Percentiles rank a stretch among this genome's conserved stretches.
Evolutionary conservation across 2,797 vertebrate genomes (phyloP).

Genomic region (Adrianichthys oophorus): DNA sequence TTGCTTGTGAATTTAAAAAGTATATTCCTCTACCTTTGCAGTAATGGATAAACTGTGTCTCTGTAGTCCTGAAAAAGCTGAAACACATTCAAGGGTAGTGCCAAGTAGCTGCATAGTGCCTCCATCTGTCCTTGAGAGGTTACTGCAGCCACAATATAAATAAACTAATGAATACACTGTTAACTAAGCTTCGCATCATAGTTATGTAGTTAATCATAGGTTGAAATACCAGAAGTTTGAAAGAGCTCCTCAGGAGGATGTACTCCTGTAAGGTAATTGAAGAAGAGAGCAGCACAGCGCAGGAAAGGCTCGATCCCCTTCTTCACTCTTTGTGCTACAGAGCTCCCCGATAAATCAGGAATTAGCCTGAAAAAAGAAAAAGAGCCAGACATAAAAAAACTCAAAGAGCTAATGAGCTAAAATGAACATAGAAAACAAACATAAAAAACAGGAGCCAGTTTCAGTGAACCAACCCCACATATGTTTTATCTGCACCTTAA

Average conservation of each 20-base stretch:
- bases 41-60: constrained; percentile 82
- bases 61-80: constrained; percentile 92
- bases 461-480: no score
- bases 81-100: constrained; percentile 91
- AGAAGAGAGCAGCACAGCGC: constrained; percentile 91
- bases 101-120: constrained; percentile 91
- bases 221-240: constrained; percentile 64
- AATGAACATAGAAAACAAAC: no score
- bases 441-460: no score
- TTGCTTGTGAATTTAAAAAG: not conserved
- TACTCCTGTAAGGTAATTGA: constrained; percentile 92
- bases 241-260: constrained; percentile 89
- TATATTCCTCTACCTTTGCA: constrained; percentile 82
- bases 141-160: constrained; percentile 71
- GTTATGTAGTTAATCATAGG: not conserved
- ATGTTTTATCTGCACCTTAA: no score
- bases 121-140: constrained; percentile 81
- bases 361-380: constrained; percentile 69
- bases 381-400: constrained; percentile 7
- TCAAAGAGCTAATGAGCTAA: constrained; percentile 1
- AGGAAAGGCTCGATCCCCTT: constrained; percentile 89
- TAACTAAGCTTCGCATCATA: not conserved
- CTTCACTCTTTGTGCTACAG: constrained; percentile 85
- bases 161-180: constrained; percentile 11
- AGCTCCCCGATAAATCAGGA: constrained; percentile 80